These are phyloP conservation scores for Archips xylosteana DNA, from an alignment of 2,888 invertebrate species.

Conservation along the genomic window DNA sequence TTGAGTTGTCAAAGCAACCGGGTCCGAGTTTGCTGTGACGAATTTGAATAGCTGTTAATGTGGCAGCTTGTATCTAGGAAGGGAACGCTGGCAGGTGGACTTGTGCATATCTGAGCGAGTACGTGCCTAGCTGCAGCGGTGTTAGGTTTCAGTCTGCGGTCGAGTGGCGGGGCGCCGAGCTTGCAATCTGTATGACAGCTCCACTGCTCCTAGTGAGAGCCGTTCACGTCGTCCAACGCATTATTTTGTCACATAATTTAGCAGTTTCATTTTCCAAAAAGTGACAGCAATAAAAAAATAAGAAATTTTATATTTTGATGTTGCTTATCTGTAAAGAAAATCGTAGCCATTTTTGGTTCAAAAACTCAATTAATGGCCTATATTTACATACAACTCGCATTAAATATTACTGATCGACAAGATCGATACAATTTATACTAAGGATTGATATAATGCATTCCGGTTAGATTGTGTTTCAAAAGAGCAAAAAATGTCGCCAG, in stretches of 20 bases:
- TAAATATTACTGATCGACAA: too few species aligned
- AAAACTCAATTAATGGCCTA: too few species aligned
- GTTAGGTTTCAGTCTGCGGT: constrained; percentile 74
- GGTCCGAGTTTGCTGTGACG: constrained; percentile 33
- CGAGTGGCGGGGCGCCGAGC: constrained; percentile 58
- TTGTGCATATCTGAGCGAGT: constrained; percentile 46
- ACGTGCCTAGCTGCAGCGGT: constrained; percentile 60
- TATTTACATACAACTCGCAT: too few species aligned
- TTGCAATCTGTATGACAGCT: constrained; percentile 64
- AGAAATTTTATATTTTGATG: neutral
- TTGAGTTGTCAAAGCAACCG: neutral
- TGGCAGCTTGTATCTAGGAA: constrained; percentile 52
- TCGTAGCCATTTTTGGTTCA: too few species aligned
- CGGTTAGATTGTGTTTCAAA: neutral
- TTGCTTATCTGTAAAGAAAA: neutral
- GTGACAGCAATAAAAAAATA: neutral
- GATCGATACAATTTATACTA: too few species aligned
- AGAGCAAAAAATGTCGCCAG: neutral
- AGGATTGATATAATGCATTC: neutral
- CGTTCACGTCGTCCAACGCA: neutral
- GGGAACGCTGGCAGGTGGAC: constrained; percentile 42
- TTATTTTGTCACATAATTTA: neutral
- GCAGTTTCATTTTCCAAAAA: neutral
- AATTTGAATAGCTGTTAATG: constrained; percentile 45
- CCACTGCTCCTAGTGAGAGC: constrained; percentile 46